Conservation (phyloP, 2,888 invertebrate species). For the Spodoptera picta region DNA sequence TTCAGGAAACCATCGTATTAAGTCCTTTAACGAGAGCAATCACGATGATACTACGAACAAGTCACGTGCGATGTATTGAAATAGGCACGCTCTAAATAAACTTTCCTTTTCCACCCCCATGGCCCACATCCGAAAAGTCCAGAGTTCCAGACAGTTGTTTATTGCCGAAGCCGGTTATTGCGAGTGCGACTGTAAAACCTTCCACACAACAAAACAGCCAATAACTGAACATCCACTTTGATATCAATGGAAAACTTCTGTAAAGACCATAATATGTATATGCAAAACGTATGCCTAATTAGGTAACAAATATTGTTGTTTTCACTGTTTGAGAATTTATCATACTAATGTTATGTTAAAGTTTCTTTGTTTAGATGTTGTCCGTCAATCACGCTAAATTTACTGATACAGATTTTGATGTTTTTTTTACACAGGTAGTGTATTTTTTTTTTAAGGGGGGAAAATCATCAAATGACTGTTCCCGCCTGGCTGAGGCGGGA, state of each 20-base stretch:
- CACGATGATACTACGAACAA: conserved; percentile 29
- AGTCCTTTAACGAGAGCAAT: conserved; percentile 50
- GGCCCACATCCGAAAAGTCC: conserved; percentile 27
- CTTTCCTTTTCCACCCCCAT: conserved; percentile 25
- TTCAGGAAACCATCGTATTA: conserved; percentile 25
- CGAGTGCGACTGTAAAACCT: conserved; percentile 40
- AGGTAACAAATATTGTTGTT: conserved; percentile 9
- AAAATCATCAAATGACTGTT: too few species aligned
- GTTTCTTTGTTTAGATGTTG: too few species aligned
- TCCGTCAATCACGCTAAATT: too few species aligned
- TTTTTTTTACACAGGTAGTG: too few species aligned
- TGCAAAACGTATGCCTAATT: conserved; percentile 28
- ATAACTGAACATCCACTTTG: conserved; percentile 39
- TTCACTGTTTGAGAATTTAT: conserved; percentile 1
- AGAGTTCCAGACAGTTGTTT: conserved; percentile 27
- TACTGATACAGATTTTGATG: too few species aligned
- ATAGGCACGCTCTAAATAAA: conserved; percentile 48
- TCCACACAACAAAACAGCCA: conserved; percentile 36
- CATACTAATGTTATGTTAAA: too few species aligned
- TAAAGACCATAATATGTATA: conserved; percentile 13
- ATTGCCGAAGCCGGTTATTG: conserved; percentile 39
- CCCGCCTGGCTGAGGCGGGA: too few species aligned
- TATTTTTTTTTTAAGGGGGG: too few species aligned
- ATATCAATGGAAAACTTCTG: conserved; percentile 35
- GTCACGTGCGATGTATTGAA: conserved; percentile 48